Evolutionary conservation across 1,140 invertebrate genomes (phyloP).

Genomic region (Drosophila mayri): DNA sequence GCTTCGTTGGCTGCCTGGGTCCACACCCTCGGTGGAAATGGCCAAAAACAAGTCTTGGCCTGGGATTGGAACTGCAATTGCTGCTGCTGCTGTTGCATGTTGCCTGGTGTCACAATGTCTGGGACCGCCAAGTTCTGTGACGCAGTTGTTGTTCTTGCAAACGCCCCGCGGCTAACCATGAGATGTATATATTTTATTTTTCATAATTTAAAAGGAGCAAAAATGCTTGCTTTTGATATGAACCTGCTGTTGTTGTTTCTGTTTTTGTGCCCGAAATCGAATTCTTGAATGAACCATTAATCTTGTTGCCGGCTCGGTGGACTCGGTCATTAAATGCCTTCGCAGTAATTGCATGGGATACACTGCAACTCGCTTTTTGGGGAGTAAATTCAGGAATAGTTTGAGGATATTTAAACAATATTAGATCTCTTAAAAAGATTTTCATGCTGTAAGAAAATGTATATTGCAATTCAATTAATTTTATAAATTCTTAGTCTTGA

Average conservation of each 20-base stretch:
- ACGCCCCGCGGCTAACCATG: slow-evolving; percentile 59
- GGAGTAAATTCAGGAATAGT: neutral
- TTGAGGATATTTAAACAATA: no score
- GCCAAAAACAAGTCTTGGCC: slow-evolving; percentile 51
- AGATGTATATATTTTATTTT: slow-evolving; percentile 56
- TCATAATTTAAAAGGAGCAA: slow-evolving; percentile 56
- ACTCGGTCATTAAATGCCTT: slow-evolving; percentile 73
- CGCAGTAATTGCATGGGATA: slow-evolving; percentile 71
- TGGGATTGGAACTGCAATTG: slow-evolving; percentile 12
- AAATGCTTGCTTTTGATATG: slow-evolving; percentile 48
- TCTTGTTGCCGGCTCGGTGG: slow-evolving; percentile 72
- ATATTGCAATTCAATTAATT: neutral
- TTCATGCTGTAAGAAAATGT: no score
- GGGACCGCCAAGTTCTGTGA: slow-evolving; percentile 56
- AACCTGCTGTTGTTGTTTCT: slow-evolving; percentile 65
- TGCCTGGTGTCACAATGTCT: slow-evolving; percentile 79
- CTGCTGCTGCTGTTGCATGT: slow-evolving; percentile 28
- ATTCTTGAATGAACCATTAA: slow-evolving; percentile 83
- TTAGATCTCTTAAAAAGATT: neutral
- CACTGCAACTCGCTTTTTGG: neutral
- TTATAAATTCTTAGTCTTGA: neutral
- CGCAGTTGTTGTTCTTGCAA: slow-evolving; percentile 55
- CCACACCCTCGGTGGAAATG: slow-evolving; percentile 62
- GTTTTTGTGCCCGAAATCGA: slow-evolving; percentile 63
- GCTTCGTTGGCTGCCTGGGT: slow-evolving; percentile 14